Conservation (phyloP, 2,888 invertebrate species). For the Scaptomyza polygonia region DNA sequence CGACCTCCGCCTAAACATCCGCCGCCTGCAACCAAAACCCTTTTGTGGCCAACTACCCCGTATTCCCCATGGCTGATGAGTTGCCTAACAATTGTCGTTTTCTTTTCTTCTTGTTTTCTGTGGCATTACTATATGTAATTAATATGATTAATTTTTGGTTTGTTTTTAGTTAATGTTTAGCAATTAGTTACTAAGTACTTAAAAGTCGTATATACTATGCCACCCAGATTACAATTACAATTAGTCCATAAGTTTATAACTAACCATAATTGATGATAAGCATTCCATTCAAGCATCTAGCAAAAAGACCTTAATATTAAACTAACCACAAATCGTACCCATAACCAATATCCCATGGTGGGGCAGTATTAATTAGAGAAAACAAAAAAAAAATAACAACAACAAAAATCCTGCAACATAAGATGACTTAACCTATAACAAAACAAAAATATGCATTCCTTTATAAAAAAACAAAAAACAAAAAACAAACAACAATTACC, state of each 20-base stretch:
- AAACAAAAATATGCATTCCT: conserved; percentile 43
- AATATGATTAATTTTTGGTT: conserved; percentile 27
- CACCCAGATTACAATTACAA: conserved; percentile 33
- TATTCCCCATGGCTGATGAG: conserved; percentile 19
- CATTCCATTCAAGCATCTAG: conserved; percentile 56
- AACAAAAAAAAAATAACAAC: conserved; percentile 2
- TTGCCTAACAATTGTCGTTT: conserved; percentile 35
- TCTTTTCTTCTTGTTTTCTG: conserved; percentile 22
- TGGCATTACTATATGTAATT: conserved; percentile 34
- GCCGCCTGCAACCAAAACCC: not conserved
- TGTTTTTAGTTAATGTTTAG: conserved; percentile 58
- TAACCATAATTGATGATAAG: conserved; percentile 40
- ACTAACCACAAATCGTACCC: not conserved
- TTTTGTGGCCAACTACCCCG: conserved; percentile 8
- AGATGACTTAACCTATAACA: conserved; percentile 14
- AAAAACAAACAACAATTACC: conserved; percentile 11
- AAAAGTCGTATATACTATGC: conserved; percentile 40
- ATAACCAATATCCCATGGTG: conserved; percentile 29
- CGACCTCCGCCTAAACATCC: no score
- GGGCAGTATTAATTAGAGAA: conserved; percentile 78
- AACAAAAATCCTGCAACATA: conserved; percentile 12
- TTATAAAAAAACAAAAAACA: conserved; percentile 17
- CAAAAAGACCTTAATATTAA: conserved; percentile 7
- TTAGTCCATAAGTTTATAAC: conserved; percentile 58
- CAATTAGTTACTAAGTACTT: conserved; percentile 70